Percentiles rank a stretch among this genome's conserved stretches.
Evolutionary conservation across 2,888 invertebrate species (phyloP).

Genomic region (Marronus borbonicus): DNA sequence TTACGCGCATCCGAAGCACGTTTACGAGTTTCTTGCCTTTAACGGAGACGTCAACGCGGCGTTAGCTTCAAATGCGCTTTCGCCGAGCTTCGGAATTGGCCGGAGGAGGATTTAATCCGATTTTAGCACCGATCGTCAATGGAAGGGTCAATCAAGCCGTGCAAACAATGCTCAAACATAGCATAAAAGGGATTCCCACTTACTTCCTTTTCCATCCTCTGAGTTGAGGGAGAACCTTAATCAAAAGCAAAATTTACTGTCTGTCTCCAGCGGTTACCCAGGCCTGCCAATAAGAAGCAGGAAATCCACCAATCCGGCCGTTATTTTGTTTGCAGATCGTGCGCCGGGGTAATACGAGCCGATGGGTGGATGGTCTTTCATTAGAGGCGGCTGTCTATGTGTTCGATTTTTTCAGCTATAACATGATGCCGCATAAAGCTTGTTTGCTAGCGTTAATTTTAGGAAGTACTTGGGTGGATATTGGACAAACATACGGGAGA

Average conservation of each 20-base stretch:
- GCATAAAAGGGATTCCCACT: background rate
- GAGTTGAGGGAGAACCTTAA: constrained; percentile 7
- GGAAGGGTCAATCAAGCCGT: constrained; percentile 37
- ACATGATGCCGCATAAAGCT: background rate
- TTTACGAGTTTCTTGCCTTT: too few species aligned
- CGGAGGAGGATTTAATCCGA: constrained; percentile 38
- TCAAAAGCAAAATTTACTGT: too few species aligned
- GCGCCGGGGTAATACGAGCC: constrained; percentile 48
- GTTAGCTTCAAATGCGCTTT: too few species aligned
- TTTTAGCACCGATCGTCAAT: constrained; percentile 27
- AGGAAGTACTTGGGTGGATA: constrained; percentile 2
- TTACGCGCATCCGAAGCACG: too few species aligned
- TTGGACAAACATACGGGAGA: too few species aligned
- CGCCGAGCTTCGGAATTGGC: too few species aligned
- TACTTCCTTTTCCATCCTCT: constrained; percentile 19
- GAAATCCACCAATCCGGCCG: constrained; percentile 63
- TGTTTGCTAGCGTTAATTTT: constrained; percentile 5
- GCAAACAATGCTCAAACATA: constrained; percentile 19
- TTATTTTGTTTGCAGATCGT: constrained; percentile 66
- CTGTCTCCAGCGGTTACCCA: constrained; percentile 59
- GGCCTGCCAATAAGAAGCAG: constrained; percentile 63
- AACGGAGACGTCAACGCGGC: background rate
- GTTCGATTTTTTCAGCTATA: background rate
- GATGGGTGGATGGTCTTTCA: constrained; percentile 1
- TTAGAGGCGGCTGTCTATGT: background rate